phyloP scores from a whole-genome alignment of 1,140 invertebrate genomes.

The Magallana gigas region DNA sequence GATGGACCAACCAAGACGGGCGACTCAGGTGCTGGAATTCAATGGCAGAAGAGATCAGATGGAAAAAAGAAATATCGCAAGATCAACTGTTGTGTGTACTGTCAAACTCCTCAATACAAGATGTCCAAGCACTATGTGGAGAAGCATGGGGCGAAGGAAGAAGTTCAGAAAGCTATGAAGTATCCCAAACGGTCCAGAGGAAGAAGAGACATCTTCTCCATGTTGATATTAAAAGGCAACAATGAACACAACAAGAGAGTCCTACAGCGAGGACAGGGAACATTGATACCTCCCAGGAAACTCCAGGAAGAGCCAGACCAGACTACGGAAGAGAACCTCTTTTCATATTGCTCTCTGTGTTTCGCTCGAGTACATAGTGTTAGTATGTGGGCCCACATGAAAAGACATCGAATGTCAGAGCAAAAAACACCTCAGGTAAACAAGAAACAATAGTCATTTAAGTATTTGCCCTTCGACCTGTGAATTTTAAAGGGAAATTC shows the following conservation, averaged over 20 bases:
- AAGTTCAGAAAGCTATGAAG: background rate
- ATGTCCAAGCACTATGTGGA: background rate
- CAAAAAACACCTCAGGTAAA: background rate
- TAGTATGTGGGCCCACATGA: background rate
- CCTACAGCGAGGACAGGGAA: background rate
- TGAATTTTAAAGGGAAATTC: no score
- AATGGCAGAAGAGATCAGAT: background rate
- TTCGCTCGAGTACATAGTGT: background rate
- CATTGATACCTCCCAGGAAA: conserved; percentile 15
- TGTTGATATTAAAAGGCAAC: background rate
- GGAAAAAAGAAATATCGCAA: conserved; percentile 1
- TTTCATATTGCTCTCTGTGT: background rate
- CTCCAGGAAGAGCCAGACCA: background rate
- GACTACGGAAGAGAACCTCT: background rate
- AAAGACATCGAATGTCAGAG: background rate
- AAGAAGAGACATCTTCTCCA: background rate
- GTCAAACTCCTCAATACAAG: background rate
- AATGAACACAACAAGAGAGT: conserved; percentile 16
- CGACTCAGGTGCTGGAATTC: background rate
- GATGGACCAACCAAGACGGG: background rate
- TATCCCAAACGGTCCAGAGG: background rate
- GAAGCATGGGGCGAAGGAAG: background rate
- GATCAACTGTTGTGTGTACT: background rate
- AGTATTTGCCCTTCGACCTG: no score
- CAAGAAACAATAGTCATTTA: no score